A percentile compares a stretch with the other conserved stretches of the same genome.
These are phyloP conservation scores for Macaca fascicularis DNA, from an alignment of 2,113 vertebrate species.

Conservation along the genomic window DNA sequence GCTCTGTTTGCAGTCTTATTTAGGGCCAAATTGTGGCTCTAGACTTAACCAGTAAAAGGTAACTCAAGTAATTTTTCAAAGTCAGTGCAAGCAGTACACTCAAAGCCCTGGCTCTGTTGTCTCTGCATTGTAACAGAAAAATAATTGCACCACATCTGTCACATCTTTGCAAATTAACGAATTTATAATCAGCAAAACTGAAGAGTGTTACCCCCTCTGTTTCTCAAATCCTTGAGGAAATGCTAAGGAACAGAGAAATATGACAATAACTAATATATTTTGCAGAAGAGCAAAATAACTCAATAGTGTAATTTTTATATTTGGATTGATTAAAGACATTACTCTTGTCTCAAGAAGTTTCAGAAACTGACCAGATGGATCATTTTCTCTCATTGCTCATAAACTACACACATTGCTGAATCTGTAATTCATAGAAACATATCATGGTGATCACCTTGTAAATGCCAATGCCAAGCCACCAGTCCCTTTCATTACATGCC, in stretches of 20 bases:
- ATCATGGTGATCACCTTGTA: slow-evolving; percentile 21
- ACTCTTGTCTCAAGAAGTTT: slow-evolving; percentile 54
- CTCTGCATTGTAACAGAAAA: not conserved
- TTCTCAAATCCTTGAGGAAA: slow-evolving; percentile 34
- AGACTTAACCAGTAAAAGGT: slow-evolving; percentile 29
- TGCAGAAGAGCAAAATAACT: not conserved
- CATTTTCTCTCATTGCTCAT: slow-evolving; percentile 57
- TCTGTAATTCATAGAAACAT: slow-evolving; percentile 64
- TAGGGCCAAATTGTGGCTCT: not conserved
- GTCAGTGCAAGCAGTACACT: not conserved
- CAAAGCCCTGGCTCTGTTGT: not conserved
- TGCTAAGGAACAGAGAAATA: not conserved
- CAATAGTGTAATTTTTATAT: not conserved
- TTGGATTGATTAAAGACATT: slow-evolving; percentile 7
- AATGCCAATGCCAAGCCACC: slow-evolving; percentile 52
- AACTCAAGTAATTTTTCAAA: slow-evolving; percentile 49
- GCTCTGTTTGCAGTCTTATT: not conserved
- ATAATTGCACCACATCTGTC: not conserved
- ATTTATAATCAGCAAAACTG: not conserved
- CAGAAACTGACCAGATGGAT: slow-evolving; percentile 33
- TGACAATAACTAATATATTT: not conserved
- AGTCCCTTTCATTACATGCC: slow-evolving; percentile 49
- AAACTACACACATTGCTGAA: slow-evolving; percentile 53
- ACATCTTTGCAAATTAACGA: slow-evolving; percentile 10
- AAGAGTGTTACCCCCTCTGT: not conserved